Conservation (phyloP, 2,797 vertebrate genomes). For the Galagoides demidoff region DNA sequence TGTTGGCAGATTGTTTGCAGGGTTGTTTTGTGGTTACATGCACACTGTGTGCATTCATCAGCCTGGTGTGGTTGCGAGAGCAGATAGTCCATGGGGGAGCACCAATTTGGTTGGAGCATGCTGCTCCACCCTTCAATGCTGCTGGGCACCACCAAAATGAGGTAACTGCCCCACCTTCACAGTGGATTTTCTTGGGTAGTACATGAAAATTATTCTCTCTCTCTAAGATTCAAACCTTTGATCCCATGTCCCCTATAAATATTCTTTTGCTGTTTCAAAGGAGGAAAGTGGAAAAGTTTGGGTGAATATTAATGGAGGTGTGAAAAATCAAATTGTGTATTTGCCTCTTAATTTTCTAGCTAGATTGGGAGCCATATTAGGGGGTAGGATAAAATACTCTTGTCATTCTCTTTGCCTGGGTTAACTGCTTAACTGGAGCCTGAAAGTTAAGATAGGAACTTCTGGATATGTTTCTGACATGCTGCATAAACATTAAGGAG, state of each 20-base stretch:
- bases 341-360: constrained; percentile 14
- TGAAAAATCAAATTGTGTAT: not conserved
- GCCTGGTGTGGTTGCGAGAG: constrained; percentile 98
- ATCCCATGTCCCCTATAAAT: not conserved
- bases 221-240: not conserved
- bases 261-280: not conserved
- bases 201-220: not conserved
- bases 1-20: constrained; percentile 98
- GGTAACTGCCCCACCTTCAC: constrained; percentile 83
- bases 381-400: not conserved
- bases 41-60: constrained; percentile 98
- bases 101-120: constrained; percentile 98
- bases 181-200: not conserved
- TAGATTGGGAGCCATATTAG: not conserved
- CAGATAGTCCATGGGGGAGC: constrained; percentile 99
- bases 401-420: not conserved
- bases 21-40: constrained; percentile 99
- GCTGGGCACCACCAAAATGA: constrained; percentile 94
- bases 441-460: not conserved
- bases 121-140: constrained; percentile 92
- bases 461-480: not conserved
- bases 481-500: not conserved
- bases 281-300: not conserved
- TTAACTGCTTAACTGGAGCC: not conserved
- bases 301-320: not conserved